Base-by-base conservation (phyloP, 1,140 invertebrate genomes). In the Luehdorfia chinensis region DNA sequence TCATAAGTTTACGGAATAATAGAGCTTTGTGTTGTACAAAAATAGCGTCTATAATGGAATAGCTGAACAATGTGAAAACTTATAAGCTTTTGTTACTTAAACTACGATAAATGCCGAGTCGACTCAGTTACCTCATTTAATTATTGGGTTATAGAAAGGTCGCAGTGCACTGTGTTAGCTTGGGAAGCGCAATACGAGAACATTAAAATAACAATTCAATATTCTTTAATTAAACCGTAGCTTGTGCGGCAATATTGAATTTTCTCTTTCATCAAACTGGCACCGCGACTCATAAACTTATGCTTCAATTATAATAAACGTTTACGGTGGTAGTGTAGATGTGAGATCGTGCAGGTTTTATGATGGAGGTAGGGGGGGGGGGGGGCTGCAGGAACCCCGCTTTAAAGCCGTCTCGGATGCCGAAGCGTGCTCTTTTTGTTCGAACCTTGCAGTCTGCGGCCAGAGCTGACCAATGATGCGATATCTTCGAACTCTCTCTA, bases 261-360 rank as follows among this genome's bases (percentile, higher is more conserved):
- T 66, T 63, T 60, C 61, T 65, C 57, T 64, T 67, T 65, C 62
- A 60, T 62, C 48, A 53, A 66, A 59, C 56, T 66, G 54, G 55
- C 45, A 60, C 68, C 61, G 65, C 52, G 21, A 39, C 41, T 69
- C 71, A 61, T 77, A 75, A 79, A 77, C 60, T 67, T 73, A 77
- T 73, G 63, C 61, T 72, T 76, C 69, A 77, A 84, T 84, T 74
- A 80, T 76, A 72, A 73, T 78, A 78, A 79, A 69, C 62, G 67
- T 75, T 69, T 74, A 74, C 59, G 57, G 61, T 66, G 59, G 49
- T 60, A 41, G 53, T 52, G 61, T 73, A 62, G 54, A 66, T 70
- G 70, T 74, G 73, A 72, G 69, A 74, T 67, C 59, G 69, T 47
- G 61, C 56, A 68, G 66, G 63, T 79, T 80, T 81, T 80, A 84